Evolutionary conservation across 2,113 vertebrate species (phyloP).

Genomic region (Entelurus aequoreus): DNA sequence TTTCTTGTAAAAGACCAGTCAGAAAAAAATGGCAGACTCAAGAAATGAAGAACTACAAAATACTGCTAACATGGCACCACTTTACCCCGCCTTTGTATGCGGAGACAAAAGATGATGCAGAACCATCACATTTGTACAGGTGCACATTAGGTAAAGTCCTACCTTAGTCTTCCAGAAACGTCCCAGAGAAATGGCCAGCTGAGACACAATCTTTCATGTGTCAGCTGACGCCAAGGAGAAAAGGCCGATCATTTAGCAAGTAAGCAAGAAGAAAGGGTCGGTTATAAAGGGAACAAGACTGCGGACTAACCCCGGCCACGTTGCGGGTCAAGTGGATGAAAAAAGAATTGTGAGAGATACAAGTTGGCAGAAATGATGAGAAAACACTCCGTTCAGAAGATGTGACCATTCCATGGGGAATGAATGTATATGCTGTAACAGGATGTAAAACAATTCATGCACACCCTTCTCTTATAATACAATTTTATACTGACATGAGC

Average conservation of each 20-base stretch:
- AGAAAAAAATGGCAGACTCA: neutral
- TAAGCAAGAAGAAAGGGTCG: constrained; percentile 7
- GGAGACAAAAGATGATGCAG: neutral
- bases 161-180: constrained; percentile 3
- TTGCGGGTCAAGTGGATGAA: constrained; percentile 31
- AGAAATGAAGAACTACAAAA: neutral
- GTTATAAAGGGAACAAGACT: constrained; percentile 13
- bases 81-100: too few relatives aligned
- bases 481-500: too few relatives aligned
- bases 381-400: neutral
- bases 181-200: neutral
- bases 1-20: neutral
- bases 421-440: neutral
- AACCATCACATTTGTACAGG: neutral
- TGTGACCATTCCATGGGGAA: constrained; percentile 9
- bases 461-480: constrained; percentile 1
- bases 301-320: neutral
- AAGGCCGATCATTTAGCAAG: neutral
- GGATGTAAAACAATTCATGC: constrained; percentile 18
- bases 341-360: neutral
- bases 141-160: neutral
- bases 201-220: constrained; percentile 2
- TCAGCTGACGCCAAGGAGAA: constrained; percentile 2
- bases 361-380: neutral
- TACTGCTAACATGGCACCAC: too few relatives aligned